Conservation (phyloP, 1,140 invertebrate genomes). For the Rhopalosiphum padi region DNA sequence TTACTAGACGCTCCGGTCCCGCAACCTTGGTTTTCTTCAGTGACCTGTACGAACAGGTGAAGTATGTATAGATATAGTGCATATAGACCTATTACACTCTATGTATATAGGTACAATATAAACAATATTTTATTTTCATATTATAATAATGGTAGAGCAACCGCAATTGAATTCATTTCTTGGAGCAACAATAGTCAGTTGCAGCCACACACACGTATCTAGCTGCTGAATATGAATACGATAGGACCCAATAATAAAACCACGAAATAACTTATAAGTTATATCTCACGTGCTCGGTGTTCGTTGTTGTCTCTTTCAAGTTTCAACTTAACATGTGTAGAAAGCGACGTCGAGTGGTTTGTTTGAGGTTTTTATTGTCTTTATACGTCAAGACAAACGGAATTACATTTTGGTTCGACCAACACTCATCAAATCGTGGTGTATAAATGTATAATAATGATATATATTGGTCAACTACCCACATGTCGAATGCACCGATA, state of each 20-base stretch:
- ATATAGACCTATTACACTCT: not conserved
- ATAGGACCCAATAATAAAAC: conserved; percentile 2
- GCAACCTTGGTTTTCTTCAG: not conserved
- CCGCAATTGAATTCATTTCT: not conserved
- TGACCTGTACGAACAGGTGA: not conserved
- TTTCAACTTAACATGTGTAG: not conserved
- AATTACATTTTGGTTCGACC: not conserved
- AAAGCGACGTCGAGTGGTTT: not conserved
- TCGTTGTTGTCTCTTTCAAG: not conserved
- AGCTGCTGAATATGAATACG: not conserved
- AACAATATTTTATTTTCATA: not conserved
- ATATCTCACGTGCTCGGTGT: not conserved
- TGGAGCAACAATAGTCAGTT: not conserved
- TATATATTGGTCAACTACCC: not conserved
- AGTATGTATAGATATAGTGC: not conserved
- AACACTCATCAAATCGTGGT: not conserved
- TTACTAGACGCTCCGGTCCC: not conserved
- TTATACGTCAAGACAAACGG: not conserved
- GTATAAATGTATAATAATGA: not conserved
- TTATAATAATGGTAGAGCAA: not conserved
- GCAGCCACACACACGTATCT: not conserved
- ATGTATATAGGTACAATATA: not conserved
- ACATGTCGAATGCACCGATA: not conserved
- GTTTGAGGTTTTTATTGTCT: not conserved
- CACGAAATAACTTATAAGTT: not conserved